Conservation (phyloP, 2,797 vertebrate genomes). For the Erpetoichthys calabaricus region DNA sequence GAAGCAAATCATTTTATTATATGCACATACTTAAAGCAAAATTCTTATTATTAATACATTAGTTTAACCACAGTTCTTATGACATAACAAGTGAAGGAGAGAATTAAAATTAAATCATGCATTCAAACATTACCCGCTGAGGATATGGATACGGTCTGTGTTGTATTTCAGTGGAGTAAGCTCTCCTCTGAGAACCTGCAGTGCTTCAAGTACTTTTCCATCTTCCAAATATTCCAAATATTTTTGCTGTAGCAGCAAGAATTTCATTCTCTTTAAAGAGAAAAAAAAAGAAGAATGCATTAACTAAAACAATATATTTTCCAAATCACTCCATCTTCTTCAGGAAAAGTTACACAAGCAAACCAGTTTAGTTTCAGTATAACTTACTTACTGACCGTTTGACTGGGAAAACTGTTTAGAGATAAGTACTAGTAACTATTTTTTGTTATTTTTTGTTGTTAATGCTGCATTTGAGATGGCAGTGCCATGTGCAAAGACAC, state of each 20-base stretch:
- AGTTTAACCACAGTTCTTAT: not conserved
- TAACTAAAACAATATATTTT: too few species aligned
- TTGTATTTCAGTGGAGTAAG: conserved; percentile 96
- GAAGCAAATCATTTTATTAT: not conserved
- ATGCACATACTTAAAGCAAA: not conserved
- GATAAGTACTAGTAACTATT: too few species aligned
- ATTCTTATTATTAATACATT: not conserved
- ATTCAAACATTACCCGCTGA: conserved; percentile 73
- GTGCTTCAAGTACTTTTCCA: conserved; percentile 92
- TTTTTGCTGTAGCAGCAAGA: conserved; percentile 97
- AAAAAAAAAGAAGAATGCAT: not conserved
- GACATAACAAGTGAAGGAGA: too few species aligned
- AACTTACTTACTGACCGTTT: too few species aligned
- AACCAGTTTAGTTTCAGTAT: too few species aligned
- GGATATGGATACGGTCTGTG: conserved; percentile 92
- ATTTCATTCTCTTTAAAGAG: conserved; percentile 82
- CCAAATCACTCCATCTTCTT: too few species aligned
- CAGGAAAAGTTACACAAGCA: too few species aligned
- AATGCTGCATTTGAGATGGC: too few species aligned
- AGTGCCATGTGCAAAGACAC: too few species aligned
- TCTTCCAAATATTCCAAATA: conserved; percentile 98
- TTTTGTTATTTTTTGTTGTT: too few species aligned
- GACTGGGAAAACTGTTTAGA: too few species aligned
- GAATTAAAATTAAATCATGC: not conserved
- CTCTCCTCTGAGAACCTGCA: conserved; percentile 91